A percentile compares a stretch with the other conserved stretches of the same genome.
Conservation (phyloP, 1,140 invertebrate genomes). For the Anadara kagoshimensis region DNA sequence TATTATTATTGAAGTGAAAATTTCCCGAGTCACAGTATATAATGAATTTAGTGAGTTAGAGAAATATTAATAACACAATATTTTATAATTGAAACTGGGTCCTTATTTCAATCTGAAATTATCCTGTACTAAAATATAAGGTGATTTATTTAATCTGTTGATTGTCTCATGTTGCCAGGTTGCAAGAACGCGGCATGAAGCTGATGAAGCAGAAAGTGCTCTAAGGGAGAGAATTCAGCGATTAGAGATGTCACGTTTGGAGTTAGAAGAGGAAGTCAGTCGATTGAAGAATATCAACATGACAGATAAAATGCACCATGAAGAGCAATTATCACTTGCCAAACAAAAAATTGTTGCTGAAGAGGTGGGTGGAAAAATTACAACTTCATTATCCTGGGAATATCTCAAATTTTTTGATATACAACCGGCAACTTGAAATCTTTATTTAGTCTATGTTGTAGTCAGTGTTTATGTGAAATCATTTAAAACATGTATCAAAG, state of each 20-base stretch:
- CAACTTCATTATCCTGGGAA: no score
- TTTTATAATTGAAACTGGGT: not conserved
- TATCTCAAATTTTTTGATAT: no score
- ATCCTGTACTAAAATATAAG: not conserved
- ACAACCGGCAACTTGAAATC: no score
- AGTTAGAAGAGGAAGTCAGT: slow-evolving; percentile 69
- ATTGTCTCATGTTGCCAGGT: slow-evolving; percentile 6
- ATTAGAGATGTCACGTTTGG: slow-evolving; percentile 61
- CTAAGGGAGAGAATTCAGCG: slow-evolving; percentile 67
- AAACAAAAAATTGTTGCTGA: slow-evolving; percentile 65
- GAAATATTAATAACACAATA: not conserved
- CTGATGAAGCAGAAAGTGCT: slow-evolving; percentile 63
- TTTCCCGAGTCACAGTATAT: no score
- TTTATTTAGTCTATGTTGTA: no score
- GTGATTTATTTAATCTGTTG: not conserved
- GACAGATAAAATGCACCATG: slow-evolving; percentile 61
- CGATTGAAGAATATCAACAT: slow-evolving; percentile 63
- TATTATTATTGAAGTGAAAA: no score
- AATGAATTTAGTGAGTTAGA: no score
- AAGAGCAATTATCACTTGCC: slow-evolving; percentile 61
- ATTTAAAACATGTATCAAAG: no score
- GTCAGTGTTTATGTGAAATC: no score
- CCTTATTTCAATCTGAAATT: not conserved
- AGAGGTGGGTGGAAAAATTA: slow-evolving; percentile 50
- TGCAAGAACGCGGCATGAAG: slow-evolving; percentile 58